These are phyloP conservation scores for Holacanthella duospinosa DNA, from an alignment of 2,888 invertebrate genomes.

Conservation along the genomic window DNA sequence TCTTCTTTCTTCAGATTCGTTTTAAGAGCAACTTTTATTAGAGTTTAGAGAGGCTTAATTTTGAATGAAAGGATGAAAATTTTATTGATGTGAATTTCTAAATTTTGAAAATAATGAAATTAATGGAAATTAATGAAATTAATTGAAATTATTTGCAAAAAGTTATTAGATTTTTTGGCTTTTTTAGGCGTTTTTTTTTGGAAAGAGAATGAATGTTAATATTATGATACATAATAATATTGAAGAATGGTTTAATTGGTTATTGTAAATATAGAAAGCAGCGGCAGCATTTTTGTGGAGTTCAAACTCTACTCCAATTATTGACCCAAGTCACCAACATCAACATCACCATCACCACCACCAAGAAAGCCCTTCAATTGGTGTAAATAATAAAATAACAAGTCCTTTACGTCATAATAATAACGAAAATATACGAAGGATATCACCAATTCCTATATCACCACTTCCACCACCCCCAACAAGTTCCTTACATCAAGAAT, in stretches of 20 bases:
- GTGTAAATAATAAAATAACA: constrained; percentile 13
- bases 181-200: too few relatives aligned
- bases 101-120: too few relatives aligned
- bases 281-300: constrained; percentile 25
- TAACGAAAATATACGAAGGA: not conserved
- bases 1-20: too few relatives aligned
- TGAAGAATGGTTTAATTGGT: not conserved
- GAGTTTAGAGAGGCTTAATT: too few relatives aligned
- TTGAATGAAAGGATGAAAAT: too few relatives aligned
- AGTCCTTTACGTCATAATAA: not conserved
- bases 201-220: too few relatives aligned
- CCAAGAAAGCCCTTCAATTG: constrained; percentile 7
- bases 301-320: constrained; percentile 9
- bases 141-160: too few relatives aligned
- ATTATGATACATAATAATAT: not conserved
- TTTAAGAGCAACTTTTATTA: too few relatives aligned
- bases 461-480: constrained; percentile 17
- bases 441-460: constrained; percentile 14
- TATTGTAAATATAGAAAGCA: constrained; percentile 21
- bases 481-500: constrained; percentile 15
- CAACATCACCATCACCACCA: constrained; percentile 16
- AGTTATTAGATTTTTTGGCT: too few relatives aligned
- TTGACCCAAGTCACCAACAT: constrained; percentile 8
- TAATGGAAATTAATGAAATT: too few relatives aligned
- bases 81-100: too few relatives aligned